A percentile compares a stretch with the other conserved stretches of the same genome.
phyloP scores from a whole-genome alignment of 2,888 invertebrate genomes.

The Hybos culiciformis region DNA sequence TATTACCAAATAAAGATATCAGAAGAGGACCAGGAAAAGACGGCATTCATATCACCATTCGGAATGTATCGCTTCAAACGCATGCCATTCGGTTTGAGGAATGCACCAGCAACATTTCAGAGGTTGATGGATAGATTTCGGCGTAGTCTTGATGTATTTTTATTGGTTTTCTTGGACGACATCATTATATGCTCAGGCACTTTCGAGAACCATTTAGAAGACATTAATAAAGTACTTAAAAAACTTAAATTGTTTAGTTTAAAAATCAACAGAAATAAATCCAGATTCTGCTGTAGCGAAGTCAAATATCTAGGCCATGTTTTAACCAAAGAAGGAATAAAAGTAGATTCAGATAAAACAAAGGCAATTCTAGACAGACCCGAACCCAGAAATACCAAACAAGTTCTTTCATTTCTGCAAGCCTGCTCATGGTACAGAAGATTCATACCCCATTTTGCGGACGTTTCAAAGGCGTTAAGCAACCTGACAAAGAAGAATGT shows the following conservation, averaged over 20 bases:
- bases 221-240: slow-evolving; percentile 18
- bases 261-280: slow-evolving; percentile 5
- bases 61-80: too few relatives aligned
- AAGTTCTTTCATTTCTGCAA: slow-evolving; percentile 14
- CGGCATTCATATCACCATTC: too few relatives aligned
- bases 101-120: too few relatives aligned
- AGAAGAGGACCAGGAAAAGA: too few relatives aligned
- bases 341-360: slow-evolving; percentile 14
- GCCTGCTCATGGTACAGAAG: slow-evolving; percentile 12
- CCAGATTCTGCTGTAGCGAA: neutral
- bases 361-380: slow-evolving; percentile 13
- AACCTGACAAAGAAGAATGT: too few relatives aligned
- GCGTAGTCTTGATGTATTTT: slow-evolving; percentile 3
- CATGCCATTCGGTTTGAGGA: too few relatives aligned
- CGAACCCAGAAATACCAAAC: slow-evolving; percentile 13
- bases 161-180: slow-evolving; percentile 20
- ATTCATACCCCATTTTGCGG: slow-evolving; percentile 12
- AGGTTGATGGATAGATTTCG: slow-evolving; percentile 7
- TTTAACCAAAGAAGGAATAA: slow-evolving; percentile 14
- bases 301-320: slow-evolving; percentile 6
- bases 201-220: slow-evolving; percentile 17
- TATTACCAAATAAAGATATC: too few relatives aligned
- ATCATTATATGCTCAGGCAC: slow-evolving; percentile 16
- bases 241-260: slow-evolving; percentile 15
- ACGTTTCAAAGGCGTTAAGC: too few relatives aligned